These are phyloP conservation scores for Ceratosolen fusciceps DNA, from an alignment of 1,140 invertebrate genomes.

Conservation along the genomic window DNA sequence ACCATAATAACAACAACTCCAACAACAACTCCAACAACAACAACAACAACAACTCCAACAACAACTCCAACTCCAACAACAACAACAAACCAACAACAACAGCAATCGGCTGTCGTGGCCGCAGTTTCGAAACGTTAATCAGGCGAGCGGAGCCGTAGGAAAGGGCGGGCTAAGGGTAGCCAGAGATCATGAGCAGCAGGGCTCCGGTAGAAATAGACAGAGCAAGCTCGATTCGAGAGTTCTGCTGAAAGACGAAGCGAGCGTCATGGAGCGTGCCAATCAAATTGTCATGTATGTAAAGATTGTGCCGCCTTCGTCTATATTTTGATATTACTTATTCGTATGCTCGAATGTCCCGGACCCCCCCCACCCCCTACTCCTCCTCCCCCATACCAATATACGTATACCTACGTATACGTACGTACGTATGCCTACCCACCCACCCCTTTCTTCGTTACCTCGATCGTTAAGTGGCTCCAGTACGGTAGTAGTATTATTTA, in stretches of 20 bases:
- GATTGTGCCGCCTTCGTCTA: slow-evolving; percentile 26
- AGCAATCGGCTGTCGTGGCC: slow-evolving; percentile 72
- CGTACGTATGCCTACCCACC: too few relatives aligned
- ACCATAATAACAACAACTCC: slow-evolving; percentile 65
- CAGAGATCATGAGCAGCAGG: slow-evolving; percentile 39
- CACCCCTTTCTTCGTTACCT: too few relatives aligned
- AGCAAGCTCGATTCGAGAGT: slow-evolving; percentile 71
- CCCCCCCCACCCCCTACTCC: too few relatives aligned
- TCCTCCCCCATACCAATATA: too few relatives aligned
- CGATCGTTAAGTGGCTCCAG: too few relatives aligned
- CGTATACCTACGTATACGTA: not conserved
- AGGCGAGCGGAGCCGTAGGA: slow-evolving; percentile 52
- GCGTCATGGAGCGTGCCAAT: slow-evolving; percentile 85
- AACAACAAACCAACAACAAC: slow-evolving; percentile 69
- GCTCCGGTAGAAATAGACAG: slow-evolving; percentile 63
- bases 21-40: slow-evolving; percentile 60
- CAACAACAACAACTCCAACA: slow-evolving; percentile 55
- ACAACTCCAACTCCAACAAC: too few relatives aligned
- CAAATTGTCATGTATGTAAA: slow-evolving; percentile 87
- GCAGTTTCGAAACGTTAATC: slow-evolving; percentile 71
- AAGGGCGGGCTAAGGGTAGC: slow-evolving; percentile 56
- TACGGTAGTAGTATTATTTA: too few relatives aligned
- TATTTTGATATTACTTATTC: slow-evolving; percentile 1
- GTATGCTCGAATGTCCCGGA: slow-evolving; percentile 15
- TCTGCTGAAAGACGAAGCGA: slow-evolving; percentile 79